phyloP scores from a whole-genome alignment of 30 jellyfish, hydroid and myxozoan species.

The Pelagia noctiluca region DNA sequence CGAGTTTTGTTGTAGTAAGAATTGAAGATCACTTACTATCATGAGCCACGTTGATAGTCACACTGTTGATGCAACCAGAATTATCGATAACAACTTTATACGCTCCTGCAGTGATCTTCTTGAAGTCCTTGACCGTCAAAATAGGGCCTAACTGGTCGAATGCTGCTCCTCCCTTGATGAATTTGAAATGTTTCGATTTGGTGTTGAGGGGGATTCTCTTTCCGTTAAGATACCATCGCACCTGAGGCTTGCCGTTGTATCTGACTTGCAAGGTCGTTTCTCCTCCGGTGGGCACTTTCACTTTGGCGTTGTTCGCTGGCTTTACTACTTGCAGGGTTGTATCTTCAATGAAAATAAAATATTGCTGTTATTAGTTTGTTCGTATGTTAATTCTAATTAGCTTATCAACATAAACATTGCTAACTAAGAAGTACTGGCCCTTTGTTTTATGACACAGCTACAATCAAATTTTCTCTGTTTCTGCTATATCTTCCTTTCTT shows the following conservation, averaged over 20 bases:
- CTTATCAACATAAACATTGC: no score
- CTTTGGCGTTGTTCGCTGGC: slow-evolving; percentile 37
- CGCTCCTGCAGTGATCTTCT: slow-evolving; percentile 45
- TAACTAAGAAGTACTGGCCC: no score
- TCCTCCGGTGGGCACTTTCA: slow-evolving; percentile 30
- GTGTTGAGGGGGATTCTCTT: slow-evolving; percentile 34
- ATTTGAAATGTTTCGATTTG: slow-evolving; percentile 59
- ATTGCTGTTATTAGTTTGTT: no score
- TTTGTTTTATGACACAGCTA: no score
- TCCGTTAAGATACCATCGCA: slow-evolving; percentile 55
- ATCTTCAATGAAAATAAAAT: no score
- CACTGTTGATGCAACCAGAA: slow-evolving; percentile 53
- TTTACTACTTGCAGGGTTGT: slow-evolving; percentile 37
- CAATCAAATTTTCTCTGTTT: no score
- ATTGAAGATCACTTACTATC: slow-evolving; percentile 43
- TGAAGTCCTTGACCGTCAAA: slow-evolving; percentile 54
- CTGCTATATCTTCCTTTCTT: no score
- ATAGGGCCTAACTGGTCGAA: slow-evolving; percentile 28
- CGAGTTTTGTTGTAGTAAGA: no score
- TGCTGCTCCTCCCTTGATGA: slow-evolving; percentile 46
- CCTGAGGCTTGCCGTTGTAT: slow-evolving; percentile 54
- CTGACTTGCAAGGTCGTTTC: slow-evolving; percentile 43
- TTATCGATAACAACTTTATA: slow-evolving; percentile 49
- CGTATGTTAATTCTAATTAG: no score
- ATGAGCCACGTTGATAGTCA: slow-evolving; percentile 39